Evolutionary conservation across 2,113 vertebrate species (phyloP), one percentile per base, ranked within the genome.

Genomic region (Notothenia coriiceps): DNA sequence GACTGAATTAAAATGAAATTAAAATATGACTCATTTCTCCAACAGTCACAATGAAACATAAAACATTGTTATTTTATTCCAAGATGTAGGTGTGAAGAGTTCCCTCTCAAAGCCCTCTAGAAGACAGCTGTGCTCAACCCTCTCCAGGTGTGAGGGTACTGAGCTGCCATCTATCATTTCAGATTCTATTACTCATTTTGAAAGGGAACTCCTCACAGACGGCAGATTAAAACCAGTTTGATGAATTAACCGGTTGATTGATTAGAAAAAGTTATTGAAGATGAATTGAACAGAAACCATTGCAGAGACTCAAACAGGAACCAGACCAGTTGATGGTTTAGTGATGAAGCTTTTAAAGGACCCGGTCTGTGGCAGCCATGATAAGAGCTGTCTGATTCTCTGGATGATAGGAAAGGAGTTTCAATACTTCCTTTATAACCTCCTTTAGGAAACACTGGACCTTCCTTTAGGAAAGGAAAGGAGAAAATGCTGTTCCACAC

Each of bases 281-380:
- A 65, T 20, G 0, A 54, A 74, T 80, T 40, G 12, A 44, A 17
- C 3, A 14, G 2, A 46, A 46, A 63, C 50, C 57, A 74, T 50
- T 62, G 71, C 79, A 75, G 79, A 81, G 59, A 47, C 44, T 47
- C 47, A 51, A 51, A 50, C 15, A 6, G 20, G 33, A 40, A 6
- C 1, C 7, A 40, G 35, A 40, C 6, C 35, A 40, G 35, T 6
- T 40, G 35, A 40, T 40, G 35, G 7, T 40, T 7, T 40, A 40
- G 35, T 3, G 35, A 40, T 6, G 35, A 40, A 29, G 2, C 25
- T 7, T 1, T 6, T 6, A 40, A 40, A 40, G 35, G 35, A 40
- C 6, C 35, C 7, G 35, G 35, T 7, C 35, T 20, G 52, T 3
- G n/a, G n/a, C 29, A 29, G 29, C 29, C 29, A 29, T 29, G 29